phyloP scores from a whole-genome alignment of 2,113 vertebrate species.

The Dermatemys mawii region DNA sequence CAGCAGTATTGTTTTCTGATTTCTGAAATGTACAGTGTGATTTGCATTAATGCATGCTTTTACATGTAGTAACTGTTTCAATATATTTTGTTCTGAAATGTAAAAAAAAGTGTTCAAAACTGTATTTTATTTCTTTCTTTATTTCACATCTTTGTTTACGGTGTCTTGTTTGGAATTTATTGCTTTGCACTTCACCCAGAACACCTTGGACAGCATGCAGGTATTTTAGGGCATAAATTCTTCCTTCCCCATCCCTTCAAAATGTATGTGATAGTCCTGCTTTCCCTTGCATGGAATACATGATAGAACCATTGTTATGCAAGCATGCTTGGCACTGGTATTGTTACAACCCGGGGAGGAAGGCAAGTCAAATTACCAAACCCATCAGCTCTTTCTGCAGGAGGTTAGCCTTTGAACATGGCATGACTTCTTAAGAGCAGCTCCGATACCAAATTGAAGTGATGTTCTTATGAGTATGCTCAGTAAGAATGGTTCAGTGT shows the following conservation, averaged over 20 bases:
- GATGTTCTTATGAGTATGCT: slow-evolving; percentile 12
- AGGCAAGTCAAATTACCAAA: not conserved
- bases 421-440: not conserved
- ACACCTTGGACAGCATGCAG: slow-evolving; percentile 99
- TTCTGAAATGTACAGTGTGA: not conserved
- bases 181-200: slow-evolving; percentile 88
- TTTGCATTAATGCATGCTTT: slow-evolving; percentile 40
- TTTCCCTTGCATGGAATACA: slow-evolving; percentile 6
- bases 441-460: not conserved
- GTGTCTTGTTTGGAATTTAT: slow-evolving; percentile 83
- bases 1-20: slow-evolving; percentile 28
- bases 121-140: slow-evolving; percentile 79
- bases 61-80: not conserved
- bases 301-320: slow-evolving; percentile 30
- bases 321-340: slow-evolving; percentile 47
- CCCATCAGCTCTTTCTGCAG: accelerated
- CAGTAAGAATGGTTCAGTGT: slow-evolving; percentile 9
- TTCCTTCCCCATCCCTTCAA: slow-evolving; percentile 17
- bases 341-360: accelerated
- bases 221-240: slow-evolving; percentile 85
- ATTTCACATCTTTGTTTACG: slow-evolving; percentile 78
- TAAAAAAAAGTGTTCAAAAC: slow-evolving; percentile 53
- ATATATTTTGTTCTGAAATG: slow-evolving; percentile 57
- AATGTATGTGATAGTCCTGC: not conserved
- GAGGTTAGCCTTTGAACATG: not conserved